Conservation (phyloP, 2,888 invertebrate genomes). For the Taenaris catops region DNA sequence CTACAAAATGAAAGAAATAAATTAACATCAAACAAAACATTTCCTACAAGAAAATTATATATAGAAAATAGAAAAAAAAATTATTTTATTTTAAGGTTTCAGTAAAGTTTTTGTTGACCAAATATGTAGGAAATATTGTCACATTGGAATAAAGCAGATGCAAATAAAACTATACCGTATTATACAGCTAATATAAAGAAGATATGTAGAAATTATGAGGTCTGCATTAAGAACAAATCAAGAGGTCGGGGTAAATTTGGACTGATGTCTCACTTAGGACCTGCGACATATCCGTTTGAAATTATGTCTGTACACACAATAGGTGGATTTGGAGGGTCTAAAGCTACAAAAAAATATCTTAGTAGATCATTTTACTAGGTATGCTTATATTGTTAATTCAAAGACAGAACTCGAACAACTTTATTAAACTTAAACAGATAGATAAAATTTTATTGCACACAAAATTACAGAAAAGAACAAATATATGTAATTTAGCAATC, state of each 20-base stretch:
- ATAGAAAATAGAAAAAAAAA: slow-evolving; percentile 22
- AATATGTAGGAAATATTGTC: slow-evolving; percentile 24
- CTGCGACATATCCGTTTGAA: slow-evolving; percentile 23
- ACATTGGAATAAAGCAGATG: slow-evolving; percentile 24
- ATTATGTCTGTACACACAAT: slow-evolving; percentile 26
- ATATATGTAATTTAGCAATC: too few species aligned
- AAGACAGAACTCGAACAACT: slow-evolving; percentile 26
- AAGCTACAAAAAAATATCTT: slow-evolving; percentile 3
- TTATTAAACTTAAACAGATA: slow-evolving; percentile 26
- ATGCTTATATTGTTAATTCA: slow-evolving; percentile 22
- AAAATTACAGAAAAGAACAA: too few species aligned
- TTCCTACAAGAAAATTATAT: slow-evolving; percentile 13
- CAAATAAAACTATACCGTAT: slow-evolving; percentile 15
- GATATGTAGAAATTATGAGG: background rate
- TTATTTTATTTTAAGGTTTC: slow-evolving; percentile 26
- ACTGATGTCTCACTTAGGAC: slow-evolving; percentile 24
- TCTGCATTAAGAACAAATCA: slow-evolving; percentile 10
- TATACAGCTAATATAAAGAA: slow-evolving; percentile 14
- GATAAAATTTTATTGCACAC: too few species aligned
- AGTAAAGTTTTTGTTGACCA: slow-evolving; percentile 25
- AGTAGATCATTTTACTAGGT: slow-evolving; percentile 14
- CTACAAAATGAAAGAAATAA: slow-evolving; percentile 7
- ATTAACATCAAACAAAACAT: slow-evolving; percentile 7
- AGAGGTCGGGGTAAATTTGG: slow-evolving; percentile 16
- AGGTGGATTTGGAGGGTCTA: slow-evolving; percentile 19